Conservation (phyloP, 2,797 vertebrate species). For the Chaetophractus vellerosus region DNA sequence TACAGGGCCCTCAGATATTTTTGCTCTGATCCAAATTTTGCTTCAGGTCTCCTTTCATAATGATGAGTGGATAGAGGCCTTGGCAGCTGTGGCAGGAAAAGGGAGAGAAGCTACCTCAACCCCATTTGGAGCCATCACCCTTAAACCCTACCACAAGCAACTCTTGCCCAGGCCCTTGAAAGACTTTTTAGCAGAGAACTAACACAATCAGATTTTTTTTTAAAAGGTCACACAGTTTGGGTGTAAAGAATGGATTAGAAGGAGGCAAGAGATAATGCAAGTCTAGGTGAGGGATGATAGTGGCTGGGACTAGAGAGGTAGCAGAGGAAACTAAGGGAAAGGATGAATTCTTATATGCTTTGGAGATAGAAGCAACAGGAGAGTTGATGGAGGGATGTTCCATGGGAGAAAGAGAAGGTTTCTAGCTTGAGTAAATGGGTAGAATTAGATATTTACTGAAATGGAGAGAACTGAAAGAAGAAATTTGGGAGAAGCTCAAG, state of each 20-base stretch:
- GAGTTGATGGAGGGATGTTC: neutral
- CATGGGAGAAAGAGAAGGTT: neutral
- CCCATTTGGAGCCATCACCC: neutral
- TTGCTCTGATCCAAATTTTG: slow-evolving; percentile 88
- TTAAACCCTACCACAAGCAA: neutral
- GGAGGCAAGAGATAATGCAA: neutral
- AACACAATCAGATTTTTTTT: neutral
- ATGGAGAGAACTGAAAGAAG: neutral
- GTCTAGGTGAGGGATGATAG: neutral
- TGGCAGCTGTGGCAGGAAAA: neutral
- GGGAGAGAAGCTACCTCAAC: neutral
- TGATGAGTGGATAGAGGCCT: neutral
- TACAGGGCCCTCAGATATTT: slow-evolving; percentile 93
- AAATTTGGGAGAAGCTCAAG: neutral
- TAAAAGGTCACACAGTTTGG: neutral
- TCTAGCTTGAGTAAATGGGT: neutral
- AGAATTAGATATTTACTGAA: neutral
- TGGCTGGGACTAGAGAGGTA: neutral
- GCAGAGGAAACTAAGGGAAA: neutral
- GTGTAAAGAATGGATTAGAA: neutral
- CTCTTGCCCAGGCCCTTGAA: neutral
- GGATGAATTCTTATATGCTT: neutral
- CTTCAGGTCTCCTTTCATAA: slow-evolving; percentile 86
- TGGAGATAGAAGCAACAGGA: neutral
- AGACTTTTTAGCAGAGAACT: neutral